These are phyloP conservation scores for Alfaro cultratus DNA, from an alignment of 2,797 vertebrate species.

Conservation along the genomic window DNA sequence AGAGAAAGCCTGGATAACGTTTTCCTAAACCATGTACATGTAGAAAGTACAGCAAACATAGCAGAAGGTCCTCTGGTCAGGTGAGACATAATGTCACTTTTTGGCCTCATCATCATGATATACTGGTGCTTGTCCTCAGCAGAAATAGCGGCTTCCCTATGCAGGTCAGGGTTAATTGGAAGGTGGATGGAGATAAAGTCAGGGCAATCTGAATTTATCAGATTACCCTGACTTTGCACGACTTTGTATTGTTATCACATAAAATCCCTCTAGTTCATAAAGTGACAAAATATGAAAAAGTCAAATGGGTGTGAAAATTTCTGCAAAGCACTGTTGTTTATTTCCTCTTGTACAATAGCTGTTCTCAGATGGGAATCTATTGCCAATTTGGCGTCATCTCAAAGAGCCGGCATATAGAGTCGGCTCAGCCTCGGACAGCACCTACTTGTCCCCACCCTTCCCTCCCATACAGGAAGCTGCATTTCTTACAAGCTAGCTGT, in stretches of 20 bases:
- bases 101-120: background rate
- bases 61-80: background rate
- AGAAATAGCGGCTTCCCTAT: background rate
- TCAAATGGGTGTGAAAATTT: background rate
- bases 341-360: background rate
- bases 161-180: background rate
- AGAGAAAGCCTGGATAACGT: background rate
- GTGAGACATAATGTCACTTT: background rate
- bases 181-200: background rate
- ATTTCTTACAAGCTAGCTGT: slow-evolving; percentile 69
- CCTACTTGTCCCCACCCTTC: slow-evolving; percentile 66
- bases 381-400: background rate
- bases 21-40: background rate
- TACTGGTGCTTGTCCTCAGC: background rate
- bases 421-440: background rate
- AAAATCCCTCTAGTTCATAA: background rate
- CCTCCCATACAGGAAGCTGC: slow-evolving; percentile 81
- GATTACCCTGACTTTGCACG: too few species aligned
- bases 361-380: background rate
- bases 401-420: background rate
- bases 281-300: background rate
- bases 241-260: background rate
- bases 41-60: background rate
- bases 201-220: too few species aligned
- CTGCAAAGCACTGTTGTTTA: background rate